Conservation (phyloP, 2,113 vertebrate species). For the Gallinago jamesoni region DNA sequence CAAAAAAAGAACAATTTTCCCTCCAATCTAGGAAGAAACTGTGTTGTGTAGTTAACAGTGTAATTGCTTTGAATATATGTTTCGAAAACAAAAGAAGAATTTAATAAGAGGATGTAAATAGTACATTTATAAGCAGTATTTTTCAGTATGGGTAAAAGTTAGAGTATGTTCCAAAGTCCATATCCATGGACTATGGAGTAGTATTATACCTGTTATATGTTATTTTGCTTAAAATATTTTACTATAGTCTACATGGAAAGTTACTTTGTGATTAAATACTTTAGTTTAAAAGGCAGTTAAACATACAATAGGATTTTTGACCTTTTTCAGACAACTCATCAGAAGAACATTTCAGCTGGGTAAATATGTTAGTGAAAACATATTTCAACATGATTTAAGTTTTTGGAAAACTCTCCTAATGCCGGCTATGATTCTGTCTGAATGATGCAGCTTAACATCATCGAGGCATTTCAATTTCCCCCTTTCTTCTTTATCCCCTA, state of each 20-base stretch:
- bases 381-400: not conserved
- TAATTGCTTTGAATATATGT: not conserved
- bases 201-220: fast-evolving
- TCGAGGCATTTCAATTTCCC: not conserved
- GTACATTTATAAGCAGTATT: not conserved
- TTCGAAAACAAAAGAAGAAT: not conserved
- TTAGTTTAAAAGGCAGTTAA: not conserved
- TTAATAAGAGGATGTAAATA: not conserved
- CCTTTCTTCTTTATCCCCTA: not conserved
- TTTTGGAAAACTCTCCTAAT: not conserved
- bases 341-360: not conserved
- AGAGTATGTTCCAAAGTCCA: not conserved
- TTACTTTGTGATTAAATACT: not conserved
- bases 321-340: not conserved
- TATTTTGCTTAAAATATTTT: not conserved
- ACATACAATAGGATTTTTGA: not conserved
- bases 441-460: not conserved
- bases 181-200: not conserved
- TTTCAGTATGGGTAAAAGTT: not conserved
- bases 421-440: not conserved
- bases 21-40: not conserved
- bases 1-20: not conserved
- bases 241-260: not conserved
- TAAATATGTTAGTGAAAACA: not conserved
- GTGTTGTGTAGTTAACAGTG: not conserved